Evolutionary conservation across 2,113 vertebrate genomes (phyloP).

Genomic region (Seriola rivoliana): DNA sequence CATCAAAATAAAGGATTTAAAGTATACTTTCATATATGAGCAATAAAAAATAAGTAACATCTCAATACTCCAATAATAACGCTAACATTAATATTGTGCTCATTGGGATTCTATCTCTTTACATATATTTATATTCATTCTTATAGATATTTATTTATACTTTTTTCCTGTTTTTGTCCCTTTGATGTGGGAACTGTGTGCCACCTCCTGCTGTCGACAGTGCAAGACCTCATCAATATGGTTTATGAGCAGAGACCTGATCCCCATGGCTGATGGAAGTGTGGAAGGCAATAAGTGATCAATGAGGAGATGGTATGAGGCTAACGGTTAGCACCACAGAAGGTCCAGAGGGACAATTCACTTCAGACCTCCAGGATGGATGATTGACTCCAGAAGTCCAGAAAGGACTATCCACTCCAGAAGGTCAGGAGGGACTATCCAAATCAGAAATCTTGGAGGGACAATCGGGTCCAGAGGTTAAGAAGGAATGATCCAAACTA

Average conservation of each 20-base stretch:
- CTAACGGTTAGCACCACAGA: constrained; percentile 82
- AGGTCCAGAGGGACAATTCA: constrained; percentile 60
- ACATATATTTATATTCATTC: constrained; percentile 65
- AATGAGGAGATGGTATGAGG: constrained; percentile 62
- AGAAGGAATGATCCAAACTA: no score
- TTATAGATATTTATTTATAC: constrained; percentile 65
- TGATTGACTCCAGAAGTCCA: not conserved
- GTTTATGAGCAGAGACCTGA: constrained; percentile 47
- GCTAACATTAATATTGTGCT: constrained; percentile 83
- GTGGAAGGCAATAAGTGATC: constrained; percentile 77
- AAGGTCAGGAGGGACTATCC: no score
- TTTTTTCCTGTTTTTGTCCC: constrained; percentile 43
- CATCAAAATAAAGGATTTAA: constrained; percentile 72
- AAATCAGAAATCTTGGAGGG: no score
- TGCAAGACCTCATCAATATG: constrained; percentile 67
- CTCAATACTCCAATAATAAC: constrained; percentile 76
- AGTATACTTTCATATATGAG: constrained; percentile 68
- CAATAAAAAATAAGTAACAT: constrained; percentile 83
- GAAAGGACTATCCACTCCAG: not conserved
- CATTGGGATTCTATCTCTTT: constrained; percentile 76
- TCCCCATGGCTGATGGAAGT: constrained; percentile 58
- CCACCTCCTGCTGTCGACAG: constrained; percentile 68
- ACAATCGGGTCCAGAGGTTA: no score
- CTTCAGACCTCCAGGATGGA: constrained; percentile 51
- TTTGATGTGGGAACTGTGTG: constrained; percentile 27